These are phyloP conservation scores for Notamacropus eugenii DNA, from an alignment of 2,797 vertebrate genomes.

Conservation along the genomic window DNA sequence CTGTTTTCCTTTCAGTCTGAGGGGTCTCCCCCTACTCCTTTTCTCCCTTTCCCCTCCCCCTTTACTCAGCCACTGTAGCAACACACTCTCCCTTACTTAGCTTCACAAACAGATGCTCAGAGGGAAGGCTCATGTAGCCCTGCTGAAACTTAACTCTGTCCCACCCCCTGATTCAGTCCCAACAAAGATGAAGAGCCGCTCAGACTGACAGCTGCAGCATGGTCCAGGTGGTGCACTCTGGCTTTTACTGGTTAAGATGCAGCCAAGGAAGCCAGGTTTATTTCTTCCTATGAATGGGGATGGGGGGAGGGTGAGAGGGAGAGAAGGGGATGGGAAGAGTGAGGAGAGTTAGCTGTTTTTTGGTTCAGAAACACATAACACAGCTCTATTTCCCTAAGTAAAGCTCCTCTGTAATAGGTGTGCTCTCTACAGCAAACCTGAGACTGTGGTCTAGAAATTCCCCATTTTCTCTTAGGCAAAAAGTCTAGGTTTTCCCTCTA, in stretches of 20 bases:
- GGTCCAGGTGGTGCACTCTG: rapidly evolving
- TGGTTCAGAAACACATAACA: background rate
- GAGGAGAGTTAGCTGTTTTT: background rate
- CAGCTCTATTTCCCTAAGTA: background rate
- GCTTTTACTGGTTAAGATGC: background rate
- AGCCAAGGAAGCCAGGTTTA: background rate
- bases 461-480: background rate
- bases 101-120: constrained; percentile 29
- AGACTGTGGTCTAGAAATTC: background rate
- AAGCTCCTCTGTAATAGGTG: background rate
- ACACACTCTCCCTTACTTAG: background rate
- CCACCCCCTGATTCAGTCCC: constrained; percentile 6
- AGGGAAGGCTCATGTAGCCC: background rate
- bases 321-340: background rate
- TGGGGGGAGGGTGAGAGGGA: background rate
- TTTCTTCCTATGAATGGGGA: background rate
- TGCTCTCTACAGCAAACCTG: background rate
- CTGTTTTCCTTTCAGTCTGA: constrained; percentile 18
- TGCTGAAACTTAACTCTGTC: constrained; percentile 62
- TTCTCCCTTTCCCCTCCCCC: background rate
- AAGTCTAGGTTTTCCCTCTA: background rate
- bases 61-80: background rate
- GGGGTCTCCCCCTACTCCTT: background rate
- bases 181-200: background rate
- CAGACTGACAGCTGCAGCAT: constrained; percentile 56